These are phyloP conservation scores for Nasonia giraulti DNA, from an alignment of 1,140 invertebrate species.

Conservation along the genomic window DNA sequence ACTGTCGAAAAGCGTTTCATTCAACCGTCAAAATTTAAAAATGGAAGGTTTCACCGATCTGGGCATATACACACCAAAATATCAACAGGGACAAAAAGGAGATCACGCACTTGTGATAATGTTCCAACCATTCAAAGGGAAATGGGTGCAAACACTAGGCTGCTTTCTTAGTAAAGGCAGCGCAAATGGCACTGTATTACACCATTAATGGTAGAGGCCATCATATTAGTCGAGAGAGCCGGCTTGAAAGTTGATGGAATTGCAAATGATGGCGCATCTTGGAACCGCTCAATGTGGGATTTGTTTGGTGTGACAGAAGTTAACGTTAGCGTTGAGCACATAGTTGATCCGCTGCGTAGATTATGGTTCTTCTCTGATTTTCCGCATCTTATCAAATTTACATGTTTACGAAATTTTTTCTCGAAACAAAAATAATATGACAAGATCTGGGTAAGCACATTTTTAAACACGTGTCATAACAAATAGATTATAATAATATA, in stretches of 20 bases:
- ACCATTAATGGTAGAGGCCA: conserved; percentile 57
- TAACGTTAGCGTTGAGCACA: conserved; percentile 39
- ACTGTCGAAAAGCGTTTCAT: conserved; percentile 45
- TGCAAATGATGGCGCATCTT: conserved; percentile 52
- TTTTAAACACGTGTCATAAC: too few species aligned
- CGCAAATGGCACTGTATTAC: conserved; percentile 53
- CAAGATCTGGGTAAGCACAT: conserved; percentile 17
- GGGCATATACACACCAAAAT: conserved; percentile 55
- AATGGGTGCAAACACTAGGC: conserved; percentile 51
- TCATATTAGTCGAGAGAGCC: conserved; percentile 51
- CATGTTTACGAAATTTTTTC: conserved; percentile 43
- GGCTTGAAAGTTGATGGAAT: conserved; percentile 51
- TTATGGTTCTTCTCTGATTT: conserved; percentile 55
- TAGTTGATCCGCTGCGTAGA: conserved; percentile 39
- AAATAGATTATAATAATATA: too few species aligned
- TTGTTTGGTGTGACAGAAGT: conserved; percentile 44
- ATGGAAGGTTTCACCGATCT: conserved; percentile 56
- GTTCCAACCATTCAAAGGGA: conserved; percentile 60
- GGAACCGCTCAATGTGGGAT: conserved; percentile 55
- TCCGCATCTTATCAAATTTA: conserved; percentile 50
- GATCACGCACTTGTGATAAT: conserved; percentile 61
- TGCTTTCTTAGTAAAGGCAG: conserved; percentile 57
- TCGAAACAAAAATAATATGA: background rate
- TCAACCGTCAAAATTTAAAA: conserved; percentile 41
- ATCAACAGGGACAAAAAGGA: conserved; percentile 52